Conservation (phyloP, 2,888 invertebrate species). For the Andrena haemorrhoa region DNA sequence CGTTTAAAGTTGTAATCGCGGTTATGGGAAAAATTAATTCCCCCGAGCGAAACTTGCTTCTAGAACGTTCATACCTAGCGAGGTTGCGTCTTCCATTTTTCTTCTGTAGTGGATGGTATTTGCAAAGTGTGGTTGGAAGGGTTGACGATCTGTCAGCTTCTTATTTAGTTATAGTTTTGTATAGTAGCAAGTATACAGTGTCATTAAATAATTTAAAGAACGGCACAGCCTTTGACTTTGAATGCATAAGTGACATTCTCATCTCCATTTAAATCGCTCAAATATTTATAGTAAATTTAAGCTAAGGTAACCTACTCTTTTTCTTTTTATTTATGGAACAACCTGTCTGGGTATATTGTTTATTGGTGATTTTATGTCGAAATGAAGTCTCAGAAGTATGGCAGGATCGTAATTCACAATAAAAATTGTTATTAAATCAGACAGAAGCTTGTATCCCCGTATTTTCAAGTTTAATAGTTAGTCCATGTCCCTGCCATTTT, state of each 20-base stretch:
- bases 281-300: no score
- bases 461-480: slow-evolving; percentile 12
- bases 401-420: not conserved
- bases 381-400: not conserved
- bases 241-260: no score
- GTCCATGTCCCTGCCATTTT: slow-evolving; percentile 18
- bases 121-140: not conserved
- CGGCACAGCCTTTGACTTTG: no score
- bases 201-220: no score
- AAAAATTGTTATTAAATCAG: slow-evolving; percentile 5
- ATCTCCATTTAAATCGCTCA: no score
- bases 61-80: not conserved
- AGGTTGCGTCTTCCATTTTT: not conserved
- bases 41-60: not conserved
- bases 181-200: no score
- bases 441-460: not conserved
- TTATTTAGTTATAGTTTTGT: no score
- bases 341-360: not conserved
- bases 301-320: not conserved
- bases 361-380: not conserved
- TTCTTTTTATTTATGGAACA: not conserved
- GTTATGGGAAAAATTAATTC: slow-evolving; percentile 30
- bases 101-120: not conserved
- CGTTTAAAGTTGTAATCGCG: slow-evolving; percentile 12
- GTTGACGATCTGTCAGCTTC: no score